A percentile compares a stretch with the other conserved stretches of the same genome.
These are phyloP conservation scores for Chloebia gouldiae DNA, from an alignment of 2,113 vertebrate species.

Conservation along the genomic window DNA sequence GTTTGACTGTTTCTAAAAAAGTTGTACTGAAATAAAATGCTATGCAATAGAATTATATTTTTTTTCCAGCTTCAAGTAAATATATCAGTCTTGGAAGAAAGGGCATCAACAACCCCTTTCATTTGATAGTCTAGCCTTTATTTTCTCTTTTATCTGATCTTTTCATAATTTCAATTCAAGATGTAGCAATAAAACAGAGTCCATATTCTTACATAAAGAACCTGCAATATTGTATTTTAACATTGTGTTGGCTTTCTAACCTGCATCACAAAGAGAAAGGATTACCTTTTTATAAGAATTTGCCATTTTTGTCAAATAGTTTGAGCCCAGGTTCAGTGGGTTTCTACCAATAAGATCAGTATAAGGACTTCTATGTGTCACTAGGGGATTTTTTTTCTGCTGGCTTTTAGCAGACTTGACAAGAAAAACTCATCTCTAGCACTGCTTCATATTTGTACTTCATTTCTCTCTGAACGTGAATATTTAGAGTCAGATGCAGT, in stretches of 20 bases:
- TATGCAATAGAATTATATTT: neutral
- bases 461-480: neutral
- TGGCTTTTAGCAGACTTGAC: accelerated
- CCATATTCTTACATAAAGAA: neutral
- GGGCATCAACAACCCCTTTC: neutral
- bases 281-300: neutral
- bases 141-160: neutral
- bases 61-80: neutral
- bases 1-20: neutral
- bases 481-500: neutral
- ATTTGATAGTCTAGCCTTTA: neutral
- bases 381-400: neutral
- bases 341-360: neutral
- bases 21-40: neutral
- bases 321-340: neutral
- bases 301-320: neutral
- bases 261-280: neutral
- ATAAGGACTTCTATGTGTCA: neutral
- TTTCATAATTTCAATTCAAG: neutral
- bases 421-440: neutral
- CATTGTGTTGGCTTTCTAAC: neutral
- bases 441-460: neutral
- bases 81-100: neutral
- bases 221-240: neutral
- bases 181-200: neutral